phyloP scores from a whole-genome alignment of 1,140 invertebrate genomes.

The Zaprionus vittiger region DNA sequence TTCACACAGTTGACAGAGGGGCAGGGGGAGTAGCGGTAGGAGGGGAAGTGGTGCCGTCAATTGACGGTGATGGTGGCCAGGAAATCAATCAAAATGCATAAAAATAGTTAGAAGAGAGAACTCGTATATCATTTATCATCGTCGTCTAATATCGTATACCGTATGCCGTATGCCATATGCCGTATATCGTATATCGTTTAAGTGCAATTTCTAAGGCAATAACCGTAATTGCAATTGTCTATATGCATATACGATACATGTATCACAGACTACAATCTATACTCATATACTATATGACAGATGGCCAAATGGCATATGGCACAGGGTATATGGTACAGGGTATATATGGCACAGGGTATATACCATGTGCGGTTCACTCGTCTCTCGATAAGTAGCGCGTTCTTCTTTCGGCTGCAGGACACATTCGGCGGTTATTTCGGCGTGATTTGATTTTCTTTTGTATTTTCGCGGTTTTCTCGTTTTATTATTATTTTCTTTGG shows the following conservation, averaged over 20 bases:
- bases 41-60: background rate
- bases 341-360: background rate
- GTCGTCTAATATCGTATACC: constrained; percentile 37
- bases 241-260: background rate
- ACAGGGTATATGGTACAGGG: background rate
- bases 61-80: constrained; percentile 3
- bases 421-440: constrained; percentile 19
- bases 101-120: background rate
- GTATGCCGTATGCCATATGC: background rate
- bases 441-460: constrained; percentile 4
- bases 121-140: constrained; percentile 20
- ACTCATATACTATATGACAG: constrained; percentile 5
- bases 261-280: background rate
- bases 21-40: background rate
- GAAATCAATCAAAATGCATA: constrained; percentile 1
- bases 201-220: constrained; percentile 34
- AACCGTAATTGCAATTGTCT: constrained; percentile 32
- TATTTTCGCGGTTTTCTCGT: constrained; percentile 11
- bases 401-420: constrained; percentile 18
- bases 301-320: background rate
- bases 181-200: constrained; percentile 20
- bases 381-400: constrained; percentile 1
- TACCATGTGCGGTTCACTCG: constrained; percentile 5
- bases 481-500: constrained; percentile 25
- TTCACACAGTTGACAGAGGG: background rate